phyloP scores from a whole-genome alignment of 2,113 vertebrate species.

The Mustelus asterias region DNA sequence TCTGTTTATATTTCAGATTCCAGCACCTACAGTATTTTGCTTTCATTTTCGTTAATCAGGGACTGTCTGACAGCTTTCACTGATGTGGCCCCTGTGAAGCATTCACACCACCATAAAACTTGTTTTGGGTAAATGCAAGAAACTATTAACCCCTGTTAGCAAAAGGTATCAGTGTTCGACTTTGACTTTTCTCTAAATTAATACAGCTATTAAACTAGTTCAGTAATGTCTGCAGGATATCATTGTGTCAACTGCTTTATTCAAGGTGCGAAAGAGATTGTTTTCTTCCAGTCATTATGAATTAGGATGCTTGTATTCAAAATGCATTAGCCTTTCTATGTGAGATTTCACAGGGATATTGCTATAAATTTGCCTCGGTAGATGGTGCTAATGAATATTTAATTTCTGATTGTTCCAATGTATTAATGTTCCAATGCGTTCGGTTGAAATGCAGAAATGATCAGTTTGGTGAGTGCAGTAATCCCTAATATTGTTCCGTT shows the following conservation, averaged over 20 bases:
- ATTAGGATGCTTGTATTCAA: neutral
- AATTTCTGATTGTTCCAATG: neutral
- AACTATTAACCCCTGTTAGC: neutral
- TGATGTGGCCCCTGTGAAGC: neutral
- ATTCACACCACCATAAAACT: neutral
- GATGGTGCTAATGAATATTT: neutral
- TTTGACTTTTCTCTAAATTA: neutral
- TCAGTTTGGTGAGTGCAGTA: neutral
- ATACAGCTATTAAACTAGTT: neutral
- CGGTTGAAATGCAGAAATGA: neutral
- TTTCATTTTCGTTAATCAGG: neutral
- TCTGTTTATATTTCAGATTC: no score
- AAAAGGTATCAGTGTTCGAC: neutral
- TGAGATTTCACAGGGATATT: neutral
- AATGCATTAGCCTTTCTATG: neutral
- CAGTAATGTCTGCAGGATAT: neutral
- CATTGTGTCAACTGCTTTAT: neutral
- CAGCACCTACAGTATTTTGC: no score
- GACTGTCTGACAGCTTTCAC: neutral
- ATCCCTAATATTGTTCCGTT: neutral
- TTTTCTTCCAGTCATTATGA: neutral
- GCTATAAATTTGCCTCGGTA: neutral
- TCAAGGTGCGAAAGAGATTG: neutral
- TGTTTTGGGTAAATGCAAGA: neutral
- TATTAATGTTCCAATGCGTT: neutral